Evolutionary conservation across 2,113 vertebrate genomes (phyloP).

Genomic region (Etheostoma spectabile): DNA sequence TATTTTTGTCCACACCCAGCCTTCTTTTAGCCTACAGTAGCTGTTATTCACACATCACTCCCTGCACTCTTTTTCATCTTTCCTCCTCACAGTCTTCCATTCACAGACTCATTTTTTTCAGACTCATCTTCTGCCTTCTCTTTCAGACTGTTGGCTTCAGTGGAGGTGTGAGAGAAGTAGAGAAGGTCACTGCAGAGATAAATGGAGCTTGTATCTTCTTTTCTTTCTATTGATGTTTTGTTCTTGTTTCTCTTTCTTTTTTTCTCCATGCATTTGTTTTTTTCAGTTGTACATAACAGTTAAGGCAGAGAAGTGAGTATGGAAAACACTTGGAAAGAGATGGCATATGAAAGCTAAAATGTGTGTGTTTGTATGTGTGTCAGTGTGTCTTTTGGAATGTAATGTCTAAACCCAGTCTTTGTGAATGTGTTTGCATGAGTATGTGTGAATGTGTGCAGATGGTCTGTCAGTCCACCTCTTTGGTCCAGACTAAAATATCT

Average conservation of each 20-base stretch:
- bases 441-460: background rate
- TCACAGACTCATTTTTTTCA: background rate
- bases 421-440: background rate
- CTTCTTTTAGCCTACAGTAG: conserved; percentile 8
- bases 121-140: background rate
- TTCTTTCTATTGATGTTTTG: background rate
- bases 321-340: background rate
- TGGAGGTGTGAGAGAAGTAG: conserved; percentile 16
- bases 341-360: background rate
- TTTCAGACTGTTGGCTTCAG: conserved; percentile 14
- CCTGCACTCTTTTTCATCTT: conserved; percentile 3
- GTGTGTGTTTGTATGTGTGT: background rate
- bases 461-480: background rate
- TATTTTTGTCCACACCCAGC: conserved; percentile 1
- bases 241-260: background rate
- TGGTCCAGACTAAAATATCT: background rate
- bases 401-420: no score
- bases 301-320: background rate
- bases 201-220: conserved; percentile 47
- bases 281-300: background rate
- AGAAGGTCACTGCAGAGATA: conserved; percentile 67
- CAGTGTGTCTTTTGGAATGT: background rate
- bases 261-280: background rate
- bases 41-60: conserved; percentile 28
- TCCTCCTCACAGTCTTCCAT: conserved; percentile 5